A percentile compares a stretch with the other conserved stretches of the same genome.
These are phyloP conservation scores for Dinomys branickii DNA, from an alignment of 2,113 vertebrate species.

Conservation along the genomic window DNA sequence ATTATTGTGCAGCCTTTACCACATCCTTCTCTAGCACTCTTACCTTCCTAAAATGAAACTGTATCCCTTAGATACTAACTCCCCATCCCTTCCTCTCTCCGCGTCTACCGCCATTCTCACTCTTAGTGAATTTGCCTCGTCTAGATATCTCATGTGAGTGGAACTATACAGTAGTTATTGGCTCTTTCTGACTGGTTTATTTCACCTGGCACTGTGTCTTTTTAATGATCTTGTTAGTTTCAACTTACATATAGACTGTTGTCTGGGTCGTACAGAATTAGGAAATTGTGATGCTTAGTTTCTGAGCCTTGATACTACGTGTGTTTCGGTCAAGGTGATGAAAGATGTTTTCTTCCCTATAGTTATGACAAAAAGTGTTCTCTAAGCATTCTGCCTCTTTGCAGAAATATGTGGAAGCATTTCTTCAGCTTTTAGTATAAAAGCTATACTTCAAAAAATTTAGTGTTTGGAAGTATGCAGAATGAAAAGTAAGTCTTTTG, in stretches of 20 bases:
- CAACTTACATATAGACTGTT: not conserved
- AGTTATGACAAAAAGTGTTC: not conserved
- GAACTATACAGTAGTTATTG: not conserved
- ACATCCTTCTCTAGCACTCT: not conserved
- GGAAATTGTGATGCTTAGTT: not conserved
- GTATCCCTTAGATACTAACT: not conserved
- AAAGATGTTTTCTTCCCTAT: not conserved
- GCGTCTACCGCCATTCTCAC: not conserved
- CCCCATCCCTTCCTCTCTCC: not conserved
- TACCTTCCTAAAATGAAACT: not conserved
- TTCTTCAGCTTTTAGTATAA: conserved; percentile 35
- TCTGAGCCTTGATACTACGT: not conserved
- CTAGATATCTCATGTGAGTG: not conserved
- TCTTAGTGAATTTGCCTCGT: not conserved
- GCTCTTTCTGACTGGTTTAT: not conserved
- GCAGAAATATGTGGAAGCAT: not conserved
- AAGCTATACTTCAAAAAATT: not conserved
- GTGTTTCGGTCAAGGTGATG: not conserved
- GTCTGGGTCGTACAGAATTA: not conserved
- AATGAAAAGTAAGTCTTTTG: not conserved
- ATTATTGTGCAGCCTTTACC: not conserved
- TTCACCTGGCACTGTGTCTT: not conserved
- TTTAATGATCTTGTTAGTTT: not conserved
- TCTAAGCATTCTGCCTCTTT: not conserved
- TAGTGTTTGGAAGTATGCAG: not conserved